Conservation (phyloP, 2,888 invertebrate genomes). For the Leptura quadrifasciata region DNA sequence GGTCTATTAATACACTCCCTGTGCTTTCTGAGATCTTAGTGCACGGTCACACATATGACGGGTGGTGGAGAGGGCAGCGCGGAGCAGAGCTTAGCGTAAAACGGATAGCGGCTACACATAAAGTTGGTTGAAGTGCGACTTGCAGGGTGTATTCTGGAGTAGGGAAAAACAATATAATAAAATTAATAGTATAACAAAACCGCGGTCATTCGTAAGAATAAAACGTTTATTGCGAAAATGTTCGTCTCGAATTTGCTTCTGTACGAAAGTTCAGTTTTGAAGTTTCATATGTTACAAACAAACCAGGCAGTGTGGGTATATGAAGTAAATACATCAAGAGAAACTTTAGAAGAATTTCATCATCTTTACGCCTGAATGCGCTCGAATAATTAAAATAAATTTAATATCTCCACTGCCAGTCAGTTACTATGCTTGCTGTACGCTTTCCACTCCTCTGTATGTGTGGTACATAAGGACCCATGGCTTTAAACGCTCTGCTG, state of each 20-base stretch:
- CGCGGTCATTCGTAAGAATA: slow-evolving; percentile 1
- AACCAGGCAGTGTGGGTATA: background rate
- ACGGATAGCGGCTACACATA: background rate
- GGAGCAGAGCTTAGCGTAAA: background rate
- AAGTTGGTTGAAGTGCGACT: background rate
- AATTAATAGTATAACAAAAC: slow-evolving; percentile 13
- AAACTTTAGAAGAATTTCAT: background rate
- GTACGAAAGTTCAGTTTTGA: background rate
- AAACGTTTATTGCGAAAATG: slow-evolving; percentile 3
- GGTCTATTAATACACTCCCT: too few relatives aligned
- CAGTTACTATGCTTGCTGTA: background rate
- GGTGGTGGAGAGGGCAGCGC: background rate
- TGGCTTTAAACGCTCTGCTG: background rate
- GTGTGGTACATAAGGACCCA: background rate
- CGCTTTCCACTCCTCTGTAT: background rate
- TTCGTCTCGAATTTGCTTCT: background rate
- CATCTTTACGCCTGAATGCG: background rate
- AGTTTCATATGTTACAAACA: background rate
- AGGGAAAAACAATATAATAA: slow-evolving; percentile 4
- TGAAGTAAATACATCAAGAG: background rate
- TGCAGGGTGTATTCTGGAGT: background rate
- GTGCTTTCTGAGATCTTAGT: background rate
- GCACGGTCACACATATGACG: background rate
- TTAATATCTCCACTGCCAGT: background rate
- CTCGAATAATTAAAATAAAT: background rate